phyloP scores from a whole-genome alignment of 2,888 invertebrate species.

The Polylopha cassiicola region DNA sequence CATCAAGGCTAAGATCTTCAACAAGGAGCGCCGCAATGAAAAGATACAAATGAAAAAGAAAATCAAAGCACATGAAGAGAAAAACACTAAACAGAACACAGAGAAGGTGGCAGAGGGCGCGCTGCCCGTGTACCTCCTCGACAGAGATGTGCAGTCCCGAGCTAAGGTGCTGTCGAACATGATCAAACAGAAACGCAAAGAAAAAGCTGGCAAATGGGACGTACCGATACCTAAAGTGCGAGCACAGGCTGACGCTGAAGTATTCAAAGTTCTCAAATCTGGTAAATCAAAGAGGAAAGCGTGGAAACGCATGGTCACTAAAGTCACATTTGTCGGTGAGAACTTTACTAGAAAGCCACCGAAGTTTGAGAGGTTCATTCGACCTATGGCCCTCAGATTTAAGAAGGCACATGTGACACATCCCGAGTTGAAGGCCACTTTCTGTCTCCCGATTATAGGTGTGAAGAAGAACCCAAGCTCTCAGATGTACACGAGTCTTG shows the following conservation, averaged over 20 bases:
- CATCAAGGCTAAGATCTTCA: slow-evolving; percentile 97
- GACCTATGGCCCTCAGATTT: slow-evolving; percentile 97
- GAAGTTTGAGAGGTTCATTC: slow-evolving; percentile 98
- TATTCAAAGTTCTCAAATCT: slow-evolving; percentile 93
- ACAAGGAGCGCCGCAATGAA: slow-evolving; percentile 97
- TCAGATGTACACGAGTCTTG: slow-evolving; percentile 96
- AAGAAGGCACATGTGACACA: slow-evolving; percentile 99
- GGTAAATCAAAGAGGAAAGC: slow-evolving; percentile 96
- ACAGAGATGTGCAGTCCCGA: slow-evolving; percentile 94
- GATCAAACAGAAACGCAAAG: slow-evolving; percentile 99
- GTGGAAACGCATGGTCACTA: slow-evolving; percentile 99
- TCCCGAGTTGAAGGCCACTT: slow-evolving; percentile 98
- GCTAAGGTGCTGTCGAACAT: slow-evolving; percentile 98
- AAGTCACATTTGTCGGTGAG: slow-evolving; percentile 98
- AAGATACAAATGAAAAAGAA: slow-evolving; percentile 99
- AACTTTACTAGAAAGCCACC: slow-evolving; percentile 99
- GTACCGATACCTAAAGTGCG: slow-evolving; percentile 99
- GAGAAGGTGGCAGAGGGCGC: slow-evolving; percentile 93
- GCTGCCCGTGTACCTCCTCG: slow-evolving; percentile 96
- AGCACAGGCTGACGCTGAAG: slow-evolving; percentile 97
- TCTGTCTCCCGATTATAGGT: slow-evolving; percentile 97
- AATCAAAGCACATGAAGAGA: slow-evolving; percentile 97
- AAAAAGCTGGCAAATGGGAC: slow-evolving; percentile 99
- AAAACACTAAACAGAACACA: slow-evolving; percentile 90
- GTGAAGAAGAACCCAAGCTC: slow-evolving; percentile 99